Base-by-base conservation (phyloP, 2,888 invertebrate genomes). In the Horisme vitalbata region DNA sequence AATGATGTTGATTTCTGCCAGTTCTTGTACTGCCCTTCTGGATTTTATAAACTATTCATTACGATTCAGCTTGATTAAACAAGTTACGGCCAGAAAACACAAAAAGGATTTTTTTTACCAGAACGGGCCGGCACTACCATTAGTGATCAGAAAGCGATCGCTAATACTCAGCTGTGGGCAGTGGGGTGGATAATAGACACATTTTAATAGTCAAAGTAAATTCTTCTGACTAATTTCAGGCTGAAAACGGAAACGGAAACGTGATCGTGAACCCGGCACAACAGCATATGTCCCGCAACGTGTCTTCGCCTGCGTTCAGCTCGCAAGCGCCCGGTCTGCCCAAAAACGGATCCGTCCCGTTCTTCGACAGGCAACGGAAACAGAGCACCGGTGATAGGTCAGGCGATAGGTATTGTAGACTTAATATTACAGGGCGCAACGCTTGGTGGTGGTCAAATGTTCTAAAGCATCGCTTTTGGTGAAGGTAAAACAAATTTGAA, bases 301-400 rank as follows among this genome's bases (percentile, higher is more conserved):
- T 96, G 53, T 96, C 96, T 7, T 96, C 96, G 55, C 96, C 96
- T 0, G 96, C 96, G 8, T 96, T 96, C 78, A 94, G 94, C 12
- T 92, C 94, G 5, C 93, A 93, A 48, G 92, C 92, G 31, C 93
- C 93, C 59, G 94, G 94, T 5, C 64, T 90, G 67, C 96, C 96
- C 44, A 96, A 96, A 83, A 97, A 97, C 73, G 96, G 96, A 28
- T 96, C 96, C 2, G 97, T 97, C 56, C 97, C 97, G 15, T 95
- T 96, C 75, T 96, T 97, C 83, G 96, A 96, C 80, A 90, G 97
- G 31, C 95, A 96, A 50, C 91, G 96, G 35, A 96, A 96, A 79
- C 95, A 95, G 28, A 95, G 95, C 61, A 93, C 94, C 45, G 94
- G 95, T 39, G 96, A 96, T 79, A 92, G 95, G 71, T 90, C 74